phyloP scores from a whole-genome alignment of 2,113 vertebrate genomes.

The Sitta europaea region DNA sequence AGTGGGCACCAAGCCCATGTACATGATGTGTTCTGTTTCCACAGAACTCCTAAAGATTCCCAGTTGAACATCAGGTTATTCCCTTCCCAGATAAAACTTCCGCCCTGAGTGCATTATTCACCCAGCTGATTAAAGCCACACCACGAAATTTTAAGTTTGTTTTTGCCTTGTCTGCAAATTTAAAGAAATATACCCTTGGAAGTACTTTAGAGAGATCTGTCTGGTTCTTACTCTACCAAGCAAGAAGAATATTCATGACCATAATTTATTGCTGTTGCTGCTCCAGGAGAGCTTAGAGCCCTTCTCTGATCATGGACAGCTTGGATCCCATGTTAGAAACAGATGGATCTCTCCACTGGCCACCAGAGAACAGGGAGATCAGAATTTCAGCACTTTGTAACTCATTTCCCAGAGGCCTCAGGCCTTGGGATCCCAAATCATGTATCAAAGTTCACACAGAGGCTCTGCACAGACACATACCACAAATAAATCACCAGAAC shows the following conservation, averaged over 20 bases:
- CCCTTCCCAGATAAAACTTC: not conserved
- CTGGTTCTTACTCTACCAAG: not conserved
- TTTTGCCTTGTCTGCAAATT: not conserved
- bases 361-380: not conserved
- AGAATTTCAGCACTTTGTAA: not conserved
- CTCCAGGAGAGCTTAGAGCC: not conserved
- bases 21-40: not conserved
- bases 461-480: not conserved
- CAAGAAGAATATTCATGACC: not conserved
- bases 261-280: not conserved
- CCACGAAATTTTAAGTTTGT: not conserved
- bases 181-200: not conserved
- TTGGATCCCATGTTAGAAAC: not conserved
- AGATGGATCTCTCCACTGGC: not conserved
- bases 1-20: not conserved
- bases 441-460: not conserved
- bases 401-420: not conserved
- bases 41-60: not conserved
- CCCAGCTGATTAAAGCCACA: not conserved
- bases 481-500: not conserved
- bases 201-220: not conserved
- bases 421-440: not conserved
- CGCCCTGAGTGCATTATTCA: not conserved
- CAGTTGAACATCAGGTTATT: not conserved
- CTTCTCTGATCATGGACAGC: not conserved